These are phyloP conservation scores for Serilophus lunatus DNA, from an alignment of 2,113 vertebrate genomes.

Conservation along the genomic window DNA sequence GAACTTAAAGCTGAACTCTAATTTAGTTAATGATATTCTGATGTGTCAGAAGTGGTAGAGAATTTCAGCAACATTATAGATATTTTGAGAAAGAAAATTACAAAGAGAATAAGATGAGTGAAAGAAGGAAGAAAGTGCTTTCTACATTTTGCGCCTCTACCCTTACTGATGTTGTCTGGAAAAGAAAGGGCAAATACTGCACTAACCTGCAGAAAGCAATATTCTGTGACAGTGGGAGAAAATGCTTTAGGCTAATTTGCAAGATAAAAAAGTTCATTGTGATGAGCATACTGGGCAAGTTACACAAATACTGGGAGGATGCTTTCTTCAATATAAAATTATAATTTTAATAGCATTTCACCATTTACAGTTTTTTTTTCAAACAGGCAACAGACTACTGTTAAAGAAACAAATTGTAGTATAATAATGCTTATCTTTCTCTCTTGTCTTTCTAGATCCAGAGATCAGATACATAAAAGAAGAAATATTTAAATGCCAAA, in stretches of 20 bases:
- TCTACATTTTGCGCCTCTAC: neutral
- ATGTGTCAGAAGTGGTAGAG: neutral
- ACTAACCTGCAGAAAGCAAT: neutral
- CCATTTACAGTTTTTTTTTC: neutral
- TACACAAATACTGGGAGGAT: neutral
- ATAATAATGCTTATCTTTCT: neutral
- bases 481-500: neutral
- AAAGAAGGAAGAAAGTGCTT: neutral
- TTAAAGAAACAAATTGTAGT: neutral
- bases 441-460: neutral
- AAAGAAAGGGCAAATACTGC: neutral
- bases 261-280: neutral
- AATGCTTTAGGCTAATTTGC: neutral
- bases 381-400: neutral
- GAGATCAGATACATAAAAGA: neutral
- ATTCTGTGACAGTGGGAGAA: neutral
- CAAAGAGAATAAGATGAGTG: neutral
- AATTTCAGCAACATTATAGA: neutral
- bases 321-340: neutral
- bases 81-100: neutral
- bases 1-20: neutral
- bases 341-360: neutral
- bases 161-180: neutral
- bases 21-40: neutral
- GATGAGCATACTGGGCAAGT: neutral